Evolutionary conservation across 2,113 vertebrate species (phyloP).

Genomic region (Siphamia tubifer): DNA sequence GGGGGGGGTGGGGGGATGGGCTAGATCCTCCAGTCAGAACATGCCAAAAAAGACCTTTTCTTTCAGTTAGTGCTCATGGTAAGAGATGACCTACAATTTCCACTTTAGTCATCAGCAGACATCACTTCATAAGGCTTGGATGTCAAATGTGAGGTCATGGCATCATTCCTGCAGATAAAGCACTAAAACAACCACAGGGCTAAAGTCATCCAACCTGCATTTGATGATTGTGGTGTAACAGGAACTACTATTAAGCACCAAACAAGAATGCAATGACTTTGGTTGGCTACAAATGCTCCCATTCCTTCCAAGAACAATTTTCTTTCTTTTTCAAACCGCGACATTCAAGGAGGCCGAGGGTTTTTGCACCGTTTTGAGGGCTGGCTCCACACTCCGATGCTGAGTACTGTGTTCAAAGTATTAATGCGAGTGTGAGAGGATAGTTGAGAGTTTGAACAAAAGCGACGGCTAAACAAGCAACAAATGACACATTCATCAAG

Average conservation of each 20-base stretch:
- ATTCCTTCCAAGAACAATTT: constrained; percentile 28
- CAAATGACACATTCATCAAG: constrained; percentile 73
- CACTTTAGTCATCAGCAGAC: constrained; percentile 53
- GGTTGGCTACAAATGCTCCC: constrained; percentile 23
- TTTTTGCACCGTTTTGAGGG: constrained; percentile 9
- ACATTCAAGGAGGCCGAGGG: constrained; percentile 9
- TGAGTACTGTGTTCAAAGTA: not conserved
- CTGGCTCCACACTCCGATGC: constrained; percentile 14
- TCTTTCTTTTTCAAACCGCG: constrained; percentile 16
- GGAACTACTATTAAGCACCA: constrained; percentile 35
- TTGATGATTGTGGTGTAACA: constrained; percentile 39
- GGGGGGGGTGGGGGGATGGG: not conserved
- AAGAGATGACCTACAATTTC: constrained; percentile 56
- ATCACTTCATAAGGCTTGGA: constrained; percentile 40
- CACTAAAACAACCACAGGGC: constrained; percentile 25
- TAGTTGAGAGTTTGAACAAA: constrained; percentile 50
- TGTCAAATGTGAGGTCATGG: constrained; percentile 32
- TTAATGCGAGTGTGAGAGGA: constrained; percentile 3
- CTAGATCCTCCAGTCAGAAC: not conserved
- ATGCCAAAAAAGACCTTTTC: not conserved
- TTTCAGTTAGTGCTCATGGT: constrained; percentile 14
- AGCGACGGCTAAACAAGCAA: constrained; percentile 66
- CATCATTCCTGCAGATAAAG: constrained; percentile 26
- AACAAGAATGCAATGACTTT: constrained; percentile 36
- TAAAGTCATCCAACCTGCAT: constrained; percentile 15